Evolutionary conservation across 2,888 invertebrate genomes (phyloP), one percentile per base, ranked within the genome.

Genomic region (Mesorhabditis spiculigera): DNA sequence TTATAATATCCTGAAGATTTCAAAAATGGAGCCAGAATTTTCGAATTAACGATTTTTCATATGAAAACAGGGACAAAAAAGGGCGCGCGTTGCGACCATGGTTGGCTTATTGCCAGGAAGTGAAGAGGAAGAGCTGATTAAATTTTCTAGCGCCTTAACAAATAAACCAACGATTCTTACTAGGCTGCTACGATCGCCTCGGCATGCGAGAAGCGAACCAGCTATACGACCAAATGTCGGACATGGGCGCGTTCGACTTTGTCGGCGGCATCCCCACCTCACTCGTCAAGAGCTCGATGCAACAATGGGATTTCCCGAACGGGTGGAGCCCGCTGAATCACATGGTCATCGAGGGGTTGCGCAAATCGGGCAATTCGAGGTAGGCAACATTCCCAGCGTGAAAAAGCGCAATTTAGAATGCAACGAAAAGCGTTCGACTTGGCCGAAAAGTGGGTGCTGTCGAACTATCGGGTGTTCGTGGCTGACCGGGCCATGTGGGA

Each of bases 271-370:
- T 85, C 65, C 85, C 85, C 4, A 82, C 84, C 67, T 92, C 93
- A 0, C 87, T 92, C 74, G 90, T 90, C 80, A 90, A 91, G 13
- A 91, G 92, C 0, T 92, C 92, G 4, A 92, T 93, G 6, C 77
- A 82, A 67, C 81, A 82, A 69, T 82, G 83, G 83, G 83, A 83
- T 67, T 82, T 76, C 68, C 83, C 83, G 13, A 83, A 83, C 66
- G 81, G 84, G 8, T 85, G 85, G 85, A 74, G 76, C 50, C 85
- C 85, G 5, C 71, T 81, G 65, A 81, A 82, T 87, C 91, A 94
- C 85, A 91, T 94, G 68, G 88, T 94, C 80, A 91, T 95, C 13
- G 90, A 91, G 82, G 93, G 93, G 0, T 88, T 94, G 68, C 90
- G 91, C 28, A 89, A 90, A 81, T 91, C 93, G 0, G 90, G 90